A percentile compares a stretch with the other conserved stretches of the same genome.
Evolutionary conservation across 1,140 invertebrate species (phyloP).

Genomic region (Heliconius congener): DNA sequence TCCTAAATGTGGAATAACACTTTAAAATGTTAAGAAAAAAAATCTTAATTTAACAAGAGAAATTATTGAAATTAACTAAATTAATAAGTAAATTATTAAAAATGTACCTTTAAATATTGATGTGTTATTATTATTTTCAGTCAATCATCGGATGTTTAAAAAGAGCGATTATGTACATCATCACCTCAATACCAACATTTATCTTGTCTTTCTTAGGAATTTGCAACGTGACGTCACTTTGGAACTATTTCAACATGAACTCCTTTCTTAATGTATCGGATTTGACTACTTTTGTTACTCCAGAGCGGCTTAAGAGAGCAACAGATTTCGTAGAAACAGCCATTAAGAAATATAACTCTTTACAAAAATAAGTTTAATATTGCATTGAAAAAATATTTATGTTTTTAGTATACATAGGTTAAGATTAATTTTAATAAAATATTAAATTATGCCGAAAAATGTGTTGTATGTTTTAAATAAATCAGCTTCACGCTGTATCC

Average conservation of each 20-base stretch:
- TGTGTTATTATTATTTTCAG: conserved; percentile 30
- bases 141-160: conserved; percentile 34
- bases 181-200: conserved; percentile 31
- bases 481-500: too few species aligned
- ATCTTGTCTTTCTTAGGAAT: conserved; percentile 39
- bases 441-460: background rate
- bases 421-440: background rate
- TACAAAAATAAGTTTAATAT: background rate
- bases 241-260: conserved; percentile 25
- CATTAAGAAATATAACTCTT: conserved; percentile 30
- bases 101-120: background rate
- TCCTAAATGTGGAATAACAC: too few species aligned
- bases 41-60: too few species aligned
- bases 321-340: conserved; percentile 45
- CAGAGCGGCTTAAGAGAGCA: conserved; percentile 42
- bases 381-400: background rate
- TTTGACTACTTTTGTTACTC: conserved; percentile 37
- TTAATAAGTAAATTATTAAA: too few species aligned
- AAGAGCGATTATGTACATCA: conserved; percentile 17
- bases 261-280: conserved; percentile 32
- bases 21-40: too few species aligned
- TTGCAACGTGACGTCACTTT: conserved; percentile 45
- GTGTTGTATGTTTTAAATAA: background rate
- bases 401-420: background rate
- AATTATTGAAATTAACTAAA: too few species aligned